Conservation (phyloP, 2,888 invertebrate genomes). For the Coelogynopora nodosa region DNA sequence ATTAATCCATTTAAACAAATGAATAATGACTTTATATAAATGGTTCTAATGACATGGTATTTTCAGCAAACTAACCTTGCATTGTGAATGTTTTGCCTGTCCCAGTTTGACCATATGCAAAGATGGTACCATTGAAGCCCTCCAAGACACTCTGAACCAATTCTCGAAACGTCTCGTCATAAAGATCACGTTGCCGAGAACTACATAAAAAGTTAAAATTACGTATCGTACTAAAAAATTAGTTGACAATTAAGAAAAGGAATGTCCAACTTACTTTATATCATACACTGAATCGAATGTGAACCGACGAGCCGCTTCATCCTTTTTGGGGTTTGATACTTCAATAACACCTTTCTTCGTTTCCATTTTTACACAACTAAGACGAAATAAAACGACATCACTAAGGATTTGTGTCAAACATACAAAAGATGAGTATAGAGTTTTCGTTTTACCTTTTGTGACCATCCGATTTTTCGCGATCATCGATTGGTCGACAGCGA, state of each 20-base stretch:
- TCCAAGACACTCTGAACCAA: conserved; percentile 88
- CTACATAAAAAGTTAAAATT: conserved; percentile 56
- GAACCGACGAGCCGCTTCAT: conserved; percentile 76
- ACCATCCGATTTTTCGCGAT: conserved; percentile 75
- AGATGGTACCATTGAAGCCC: conserved; percentile 97
- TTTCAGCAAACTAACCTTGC: conserved; percentile 67
- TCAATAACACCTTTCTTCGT: conserved; percentile 83
- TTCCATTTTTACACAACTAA: conserved; percentile 74
- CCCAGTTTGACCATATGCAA: conserved; percentile 98
- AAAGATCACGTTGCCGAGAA: conserved; percentile 83
- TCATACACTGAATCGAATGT: conserved; percentile 97
- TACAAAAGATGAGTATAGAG: conserved; percentile 9
- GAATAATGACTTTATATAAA: too few relatives aligned
- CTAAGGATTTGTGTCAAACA: conserved; percentile 1
- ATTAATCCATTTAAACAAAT: too few relatives aligned
- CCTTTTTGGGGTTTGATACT: conserved; percentile 76
- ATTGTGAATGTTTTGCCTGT: conserved; percentile 77
- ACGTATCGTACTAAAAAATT: too few relatives aligned
- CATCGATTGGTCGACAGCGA: conserved; percentile 87
- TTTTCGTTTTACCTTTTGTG: conserved; percentile 64
- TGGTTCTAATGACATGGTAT: background rate
- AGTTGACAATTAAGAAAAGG: too few relatives aligned
- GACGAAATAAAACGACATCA: conserved; percentile 18
- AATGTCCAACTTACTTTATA: conserved; percentile 69
- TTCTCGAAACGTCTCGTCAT: conserved; percentile 90